Base-by-base conservation (phyloP, 2,113 vertebrate genomes). In the Thinocorus orbignyianus region DNA sequence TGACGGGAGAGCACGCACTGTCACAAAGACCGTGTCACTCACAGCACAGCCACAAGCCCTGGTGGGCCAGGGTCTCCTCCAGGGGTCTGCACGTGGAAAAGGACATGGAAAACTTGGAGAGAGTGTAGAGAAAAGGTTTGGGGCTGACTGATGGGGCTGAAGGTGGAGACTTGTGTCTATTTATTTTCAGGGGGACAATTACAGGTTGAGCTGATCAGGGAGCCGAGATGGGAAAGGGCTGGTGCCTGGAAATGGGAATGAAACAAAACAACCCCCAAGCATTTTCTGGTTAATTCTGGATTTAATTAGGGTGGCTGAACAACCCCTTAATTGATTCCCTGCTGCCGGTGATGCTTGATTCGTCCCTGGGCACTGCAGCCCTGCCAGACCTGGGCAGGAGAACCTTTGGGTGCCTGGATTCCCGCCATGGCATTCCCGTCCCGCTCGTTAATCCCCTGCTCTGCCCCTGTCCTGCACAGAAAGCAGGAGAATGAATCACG, bases 301-400 rank as follows among this genome's bases (percentile, higher is more conserved):
- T 8, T 57, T 81, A 5, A 5, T 10, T 0, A 5, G 68, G 17
- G 16, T 20, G 10, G 30, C 26, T 17, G 48, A 17, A 18, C 2
- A 7, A 65, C 49, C 17, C 84, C 17, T 13, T 52, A 24, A 9
- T 28, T 17, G 81, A 58, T 25, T 48, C 72, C 42, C 46, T 81
- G 64, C 69, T 78, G 78, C 69, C 55, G n/a, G 73, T 2, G 9
- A 13, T 2, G 31, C 73, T 23, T 5, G 65, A 30, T 7, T 1
- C 1, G 1, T 17, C 52, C 66, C 44, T 0, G 4, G 4, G 76
- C 1, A 28, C 85, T 9, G 44, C 60, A n/a, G 61, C n/a, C 65
- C 54, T 3, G 2, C 58, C 0, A 0, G 61, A 2, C 18, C 3
- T 1, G 4, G 46, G 41, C 0, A 0, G 82, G 15, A 8, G 81